Base-by-base conservation (phyloP, 2,113 vertebrate genomes). In the Galbula dea region DNA sequence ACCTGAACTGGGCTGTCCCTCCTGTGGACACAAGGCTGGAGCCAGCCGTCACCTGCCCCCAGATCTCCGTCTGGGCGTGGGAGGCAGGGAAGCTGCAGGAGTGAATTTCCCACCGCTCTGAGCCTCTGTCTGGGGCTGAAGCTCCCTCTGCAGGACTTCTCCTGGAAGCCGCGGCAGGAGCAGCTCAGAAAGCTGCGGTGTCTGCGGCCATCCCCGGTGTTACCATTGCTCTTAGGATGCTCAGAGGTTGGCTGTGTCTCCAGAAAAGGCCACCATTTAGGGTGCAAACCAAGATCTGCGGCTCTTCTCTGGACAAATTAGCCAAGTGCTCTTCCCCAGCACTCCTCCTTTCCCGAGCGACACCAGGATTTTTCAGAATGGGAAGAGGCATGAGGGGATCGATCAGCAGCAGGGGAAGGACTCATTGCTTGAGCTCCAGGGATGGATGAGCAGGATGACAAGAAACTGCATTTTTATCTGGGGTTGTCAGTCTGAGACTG, bases 71-170 rank as follows among this genome's bases (percentile, higher is more conserved):
- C 54, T 15, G 73, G 54, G 49, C 2, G 24, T 45, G 69, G 48
- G 30, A 55, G 54, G 24, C 13, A 7, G n/a, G 29, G 10, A 5
- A 39, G 54, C 45, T 66, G 46, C 69, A 11, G 74, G 2, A 58
- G n/a, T 11, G 48, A n/a, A 5, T 75, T 48, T 68, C 30, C n/a
- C 51, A 30, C 19, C 0, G 2, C 49, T 8, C 36, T 3, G 43
- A 29, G 62, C 68, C 34, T 26, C 73, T 58, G 9, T 2, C 63
- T 3, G 10, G 19, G 52, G 37, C 83, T 68, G 72, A 80, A n/a
- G 91, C 68, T 87, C 93, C 89, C 91, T 75, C 91, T 83, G 65
- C 93, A 86, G 95, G 89, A 12, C 84, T 76, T 21, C 16, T 43
- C 18, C 54, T 10, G 52, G 19, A 17, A 63, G 78, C n/a, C 49